A percentile compares a stretch with the other conserved stretches of the same genome.
Evolutionary conservation across 2,888 invertebrate species (phyloP).

Genomic region (Erpobdella octoculata): DNA sequence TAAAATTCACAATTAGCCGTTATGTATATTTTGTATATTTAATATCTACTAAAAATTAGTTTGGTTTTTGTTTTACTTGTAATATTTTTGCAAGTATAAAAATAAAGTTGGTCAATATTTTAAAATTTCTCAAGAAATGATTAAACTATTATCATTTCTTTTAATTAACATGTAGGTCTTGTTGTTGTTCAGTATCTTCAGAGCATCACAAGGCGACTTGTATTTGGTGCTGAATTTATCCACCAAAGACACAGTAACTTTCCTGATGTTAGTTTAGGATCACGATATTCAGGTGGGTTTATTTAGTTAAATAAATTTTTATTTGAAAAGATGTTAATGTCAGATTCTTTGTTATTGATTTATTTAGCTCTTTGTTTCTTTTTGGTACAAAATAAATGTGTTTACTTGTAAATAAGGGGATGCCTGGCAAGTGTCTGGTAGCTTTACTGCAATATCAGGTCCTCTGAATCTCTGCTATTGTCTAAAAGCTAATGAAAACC

Average conservation of each 20-base stretch:
- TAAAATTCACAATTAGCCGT: neutral
- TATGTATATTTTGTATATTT: neutral
- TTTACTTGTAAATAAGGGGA: slow-evolving; percentile 50
- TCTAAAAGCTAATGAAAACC: slow-evolving; percentile 83
- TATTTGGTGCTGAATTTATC: slow-evolving; percentile 85
- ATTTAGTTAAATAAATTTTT: neutral
- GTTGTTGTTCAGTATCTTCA: slow-evolving; percentile 60
- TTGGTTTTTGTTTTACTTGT: neutral
- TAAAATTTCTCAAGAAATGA: neutral
- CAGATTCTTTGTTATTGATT: neutral
- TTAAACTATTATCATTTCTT: neutral
- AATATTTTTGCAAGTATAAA: neutral
- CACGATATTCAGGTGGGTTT: slow-evolving; percentile 61
- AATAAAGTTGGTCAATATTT: neutral
- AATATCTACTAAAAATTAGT: neutral
- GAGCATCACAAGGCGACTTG: slow-evolving; percentile 70
- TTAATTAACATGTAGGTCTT: slow-evolving; percentile 42
- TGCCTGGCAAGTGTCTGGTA: slow-evolving; percentile 55
- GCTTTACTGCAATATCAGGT: slow-evolving; percentile 58
- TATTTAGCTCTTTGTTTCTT: neutral
- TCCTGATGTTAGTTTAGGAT: slow-evolving; percentile 79
- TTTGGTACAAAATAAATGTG: neutral
- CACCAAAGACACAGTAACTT: slow-evolving; percentile 79
- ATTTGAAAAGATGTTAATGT: neutral
- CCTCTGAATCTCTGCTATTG: slow-evolving; percentile 84